Conservation (phyloP, 2,113 vertebrate genomes). For the Marmota flaviventris region DNA sequence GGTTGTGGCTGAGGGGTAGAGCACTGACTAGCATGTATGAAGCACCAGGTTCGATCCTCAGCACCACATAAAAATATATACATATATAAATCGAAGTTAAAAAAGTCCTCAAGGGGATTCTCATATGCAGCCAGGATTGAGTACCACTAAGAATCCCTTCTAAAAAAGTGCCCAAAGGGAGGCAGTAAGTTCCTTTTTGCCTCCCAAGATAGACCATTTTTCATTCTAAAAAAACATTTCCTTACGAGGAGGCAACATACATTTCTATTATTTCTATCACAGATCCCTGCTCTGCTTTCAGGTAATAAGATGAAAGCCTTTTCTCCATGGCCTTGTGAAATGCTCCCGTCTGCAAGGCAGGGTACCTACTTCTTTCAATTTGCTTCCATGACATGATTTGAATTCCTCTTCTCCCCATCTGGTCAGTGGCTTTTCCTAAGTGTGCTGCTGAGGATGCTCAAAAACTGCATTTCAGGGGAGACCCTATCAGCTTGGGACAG, state of each 20-base stretch:
- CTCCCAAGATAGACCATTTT: slow-evolving; percentile 2
- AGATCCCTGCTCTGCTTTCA: slow-evolving; percentile 58
- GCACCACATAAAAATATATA: too few species aligned
- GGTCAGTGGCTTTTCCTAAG: neutral
- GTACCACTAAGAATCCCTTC: neutral
- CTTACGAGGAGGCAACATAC: slow-evolving; percentile 59
- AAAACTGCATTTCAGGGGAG: neutral
- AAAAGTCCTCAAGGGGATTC: neutral
- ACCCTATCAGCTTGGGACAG: neutral
- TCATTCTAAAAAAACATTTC: slow-evolving; percentile 65
- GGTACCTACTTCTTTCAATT: neutral
- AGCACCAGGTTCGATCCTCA: too few species aligned
- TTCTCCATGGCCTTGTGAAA: neutral
- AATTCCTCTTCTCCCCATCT: neutral
- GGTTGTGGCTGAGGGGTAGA: too few species aligned
- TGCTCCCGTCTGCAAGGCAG: neutral
- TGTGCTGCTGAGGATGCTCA: slow-evolving; percentile 33
- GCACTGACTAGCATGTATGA: too few species aligned
- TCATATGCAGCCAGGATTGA: slow-evolving; percentile 16
- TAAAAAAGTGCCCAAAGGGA: neutral
- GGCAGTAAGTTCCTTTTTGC: slow-evolving; percentile 10
- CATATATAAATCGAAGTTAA: too few species aligned
- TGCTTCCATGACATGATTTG: neutral
- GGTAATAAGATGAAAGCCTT: slow-evolving; percentile 2
- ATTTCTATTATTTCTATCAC: slow-evolving; percentile 41